Evolutionary conservation across 2,797 vertebrate species (phyloP).

Genomic region (Aldrovandia affinis): DNA sequence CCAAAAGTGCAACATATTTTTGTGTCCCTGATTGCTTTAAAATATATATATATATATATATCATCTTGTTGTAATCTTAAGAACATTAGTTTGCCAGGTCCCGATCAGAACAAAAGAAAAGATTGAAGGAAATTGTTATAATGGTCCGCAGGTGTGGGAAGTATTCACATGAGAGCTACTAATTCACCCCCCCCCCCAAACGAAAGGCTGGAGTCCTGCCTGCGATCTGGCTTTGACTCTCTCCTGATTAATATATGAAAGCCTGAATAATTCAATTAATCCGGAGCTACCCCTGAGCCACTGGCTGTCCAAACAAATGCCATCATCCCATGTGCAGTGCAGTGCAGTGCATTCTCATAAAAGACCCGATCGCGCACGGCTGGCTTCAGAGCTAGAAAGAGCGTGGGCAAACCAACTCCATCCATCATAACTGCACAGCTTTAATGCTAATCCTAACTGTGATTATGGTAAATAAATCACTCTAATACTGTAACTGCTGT

Average conservation of each 20-base stretch:
- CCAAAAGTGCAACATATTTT: background rate
- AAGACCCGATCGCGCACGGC: background rate
- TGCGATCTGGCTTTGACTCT: background rate
- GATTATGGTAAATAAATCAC: too few species aligned
- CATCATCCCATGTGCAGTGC: background rate
- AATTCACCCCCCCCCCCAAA: background rate
- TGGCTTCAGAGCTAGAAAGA: background rate
- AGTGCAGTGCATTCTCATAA: background rate
- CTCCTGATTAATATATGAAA: background rate
- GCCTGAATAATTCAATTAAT: conserved; percentile 1
- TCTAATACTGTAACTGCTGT: too few species aligned
- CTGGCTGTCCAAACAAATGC: background rate
- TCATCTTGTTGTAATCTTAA: background rate
- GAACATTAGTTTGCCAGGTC: background rate
- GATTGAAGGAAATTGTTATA: background rate
- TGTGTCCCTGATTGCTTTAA: background rate
- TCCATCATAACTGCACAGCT: background rate
- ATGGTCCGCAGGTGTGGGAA: background rate
- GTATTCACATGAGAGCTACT: background rate
- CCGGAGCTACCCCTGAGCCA: background rate
- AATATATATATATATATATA: background rate
- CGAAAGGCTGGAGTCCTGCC: background rate
- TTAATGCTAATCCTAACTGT: background rate
- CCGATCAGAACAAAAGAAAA: background rate
- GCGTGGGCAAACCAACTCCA: background rate